These are phyloP conservation scores for Chloroceryle inda DNA, from an alignment of 2,797 vertebrate genomes.

Conservation along the genomic window DNA sequence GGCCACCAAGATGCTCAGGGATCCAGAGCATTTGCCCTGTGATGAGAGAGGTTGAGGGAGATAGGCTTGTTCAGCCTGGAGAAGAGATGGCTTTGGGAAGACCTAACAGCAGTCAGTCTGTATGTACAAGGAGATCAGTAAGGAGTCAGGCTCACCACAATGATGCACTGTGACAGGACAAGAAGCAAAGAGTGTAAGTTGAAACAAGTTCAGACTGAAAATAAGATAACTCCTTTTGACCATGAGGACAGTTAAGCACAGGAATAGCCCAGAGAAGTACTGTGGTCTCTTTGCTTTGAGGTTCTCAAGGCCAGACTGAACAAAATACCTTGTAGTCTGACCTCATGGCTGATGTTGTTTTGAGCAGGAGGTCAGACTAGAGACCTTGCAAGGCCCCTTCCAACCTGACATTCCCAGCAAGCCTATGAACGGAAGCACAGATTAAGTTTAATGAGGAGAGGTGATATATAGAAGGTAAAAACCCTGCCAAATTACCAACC, in stretches of 20 bases:
- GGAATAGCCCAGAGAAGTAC: background rate
- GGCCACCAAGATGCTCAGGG: background rate
- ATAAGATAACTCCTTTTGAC: background rate
- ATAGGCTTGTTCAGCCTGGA: background rate
- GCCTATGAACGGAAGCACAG: background rate
- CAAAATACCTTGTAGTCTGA: background rate
- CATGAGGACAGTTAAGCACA: background rate
- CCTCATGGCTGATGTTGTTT: background rate
- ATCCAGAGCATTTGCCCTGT: background rate
- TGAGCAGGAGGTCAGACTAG: background rate
- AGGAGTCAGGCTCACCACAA: background rate
- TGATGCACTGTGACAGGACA: background rate
- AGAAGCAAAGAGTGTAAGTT: rapidly evolving
- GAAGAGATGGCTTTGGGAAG: background rate
- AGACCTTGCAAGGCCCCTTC: background rate
- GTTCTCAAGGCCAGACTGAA: background rate
- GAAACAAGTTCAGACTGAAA: background rate
- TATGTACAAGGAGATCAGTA: background rate
- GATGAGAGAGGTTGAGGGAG: background rate
- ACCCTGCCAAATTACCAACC: background rate
- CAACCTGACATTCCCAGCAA: background rate
- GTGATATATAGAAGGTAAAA: background rate
- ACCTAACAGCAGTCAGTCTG: background rate
- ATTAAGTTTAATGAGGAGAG: background rate
- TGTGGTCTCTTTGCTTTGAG: background rate